These are phyloP conservation scores for Anticlea derivata DNA, from an alignment of 2,888 invertebrate genomes.

Conservation along the genomic window DNA sequence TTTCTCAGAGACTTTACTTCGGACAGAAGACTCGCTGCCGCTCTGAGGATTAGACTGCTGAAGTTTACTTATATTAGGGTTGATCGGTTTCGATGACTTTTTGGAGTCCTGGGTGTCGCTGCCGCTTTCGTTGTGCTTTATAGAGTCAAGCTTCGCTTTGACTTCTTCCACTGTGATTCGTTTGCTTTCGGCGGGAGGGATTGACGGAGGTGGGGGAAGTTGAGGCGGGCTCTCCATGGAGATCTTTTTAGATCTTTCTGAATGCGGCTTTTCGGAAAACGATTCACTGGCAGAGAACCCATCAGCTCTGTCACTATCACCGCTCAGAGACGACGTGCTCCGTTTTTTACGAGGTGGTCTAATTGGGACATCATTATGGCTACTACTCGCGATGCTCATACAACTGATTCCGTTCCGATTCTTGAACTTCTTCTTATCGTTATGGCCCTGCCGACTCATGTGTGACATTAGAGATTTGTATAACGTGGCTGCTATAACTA, in stretches of 20 bases:
- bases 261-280: constrained; percentile 75
- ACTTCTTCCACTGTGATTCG: constrained; percentile 81
- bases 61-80: constrained; percentile 47
- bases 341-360: constrained; percentile 91
- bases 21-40: constrained; percentile 65
- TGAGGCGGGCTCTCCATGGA: constrained; percentile 82
- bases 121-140: constrained; percentile 70
- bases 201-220: constrained; percentile 64
- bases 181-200: constrained; percentile 66
- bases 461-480: constrained; percentile 94
- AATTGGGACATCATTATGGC: constrained; percentile 78
- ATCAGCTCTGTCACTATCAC: constrained; percentile 85
- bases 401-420: constrained; percentile 91
- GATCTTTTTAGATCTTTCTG: constrained; percentile 82
- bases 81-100: constrained; percentile 64
- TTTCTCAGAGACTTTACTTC: constrained; percentile 80
- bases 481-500: constrained; percentile 94
- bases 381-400: constrained; percentile 88
- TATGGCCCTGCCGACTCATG: constrained; percentile 85
- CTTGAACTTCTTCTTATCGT: constrained; percentile 84
- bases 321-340: constrained; percentile 85
- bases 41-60: constrained; percentile 46
- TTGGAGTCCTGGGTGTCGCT: constrained; percentile 82
- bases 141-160: constrained; percentile 82
- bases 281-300: constrained; percentile 74